A percentile compares a stretch with the other conserved stretches of the same genome.
Evolutionary conservation across 1,140 invertebrate genomes (phyloP).

Genomic region (Acromyrmex charruanus): DNA sequence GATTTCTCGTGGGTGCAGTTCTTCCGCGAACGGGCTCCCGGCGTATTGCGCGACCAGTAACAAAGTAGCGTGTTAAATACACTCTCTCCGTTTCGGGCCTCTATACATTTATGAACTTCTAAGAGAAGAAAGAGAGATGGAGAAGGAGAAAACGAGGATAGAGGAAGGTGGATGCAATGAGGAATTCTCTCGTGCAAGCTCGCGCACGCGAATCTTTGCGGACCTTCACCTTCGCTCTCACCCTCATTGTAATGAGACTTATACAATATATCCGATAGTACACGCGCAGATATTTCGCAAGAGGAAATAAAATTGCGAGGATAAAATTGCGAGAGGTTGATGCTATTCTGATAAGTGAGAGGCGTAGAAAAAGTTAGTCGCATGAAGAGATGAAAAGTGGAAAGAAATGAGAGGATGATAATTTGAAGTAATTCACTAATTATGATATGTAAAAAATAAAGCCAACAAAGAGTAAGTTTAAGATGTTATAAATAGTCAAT

Average conservation of each 20-base stretch:
- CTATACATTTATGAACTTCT: background rate
- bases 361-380: background rate
- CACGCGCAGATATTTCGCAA: background rate
- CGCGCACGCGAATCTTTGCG: conserved; percentile 31
- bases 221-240: background rate
- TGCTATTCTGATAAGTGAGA: background rate
- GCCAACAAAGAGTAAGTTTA: too few species aligned
- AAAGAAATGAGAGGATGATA: too few species aligned
- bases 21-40: conserved; percentile 35
- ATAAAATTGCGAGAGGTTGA: conserved; percentile 8
- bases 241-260: conserved; percentile 17
- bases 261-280: conserved; percentile 29
- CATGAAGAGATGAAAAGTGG: background rate
- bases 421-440: conserved; percentile 25
- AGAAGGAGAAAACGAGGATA: background rate
- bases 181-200: conserved; percentile 19
- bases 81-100: background rate
- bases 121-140: background rate
- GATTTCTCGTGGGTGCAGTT: background rate
- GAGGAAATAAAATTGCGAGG: conserved; percentile 16
- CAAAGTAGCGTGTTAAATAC: conserved; percentile 55
- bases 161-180: background rate
- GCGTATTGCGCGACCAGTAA: conserved; percentile 29
- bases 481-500: too few species aligned
- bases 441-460: too few species aligned